These are phyloP conservation scores for Xenotilapia flavipinnis DNA, from an alignment of 2,113 vertebrate genomes.

Conservation along the genomic window DNA sequence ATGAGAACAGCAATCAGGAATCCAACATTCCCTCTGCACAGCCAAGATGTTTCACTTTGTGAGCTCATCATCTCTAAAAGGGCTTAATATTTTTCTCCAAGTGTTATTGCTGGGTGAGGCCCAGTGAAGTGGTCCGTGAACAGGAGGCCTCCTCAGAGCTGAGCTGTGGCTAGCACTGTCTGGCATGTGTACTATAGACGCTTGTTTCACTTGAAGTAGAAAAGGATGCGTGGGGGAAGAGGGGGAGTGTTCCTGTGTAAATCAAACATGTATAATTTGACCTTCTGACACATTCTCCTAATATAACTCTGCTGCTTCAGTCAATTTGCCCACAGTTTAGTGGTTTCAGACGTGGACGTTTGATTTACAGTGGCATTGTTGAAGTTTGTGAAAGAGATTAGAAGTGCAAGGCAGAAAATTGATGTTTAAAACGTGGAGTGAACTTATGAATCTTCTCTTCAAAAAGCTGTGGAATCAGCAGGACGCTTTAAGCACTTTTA, in stretches of 20 bases:
- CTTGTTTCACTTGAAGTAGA: background rate
- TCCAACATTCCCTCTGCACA: background rate
- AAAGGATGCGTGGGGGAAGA: background rate
- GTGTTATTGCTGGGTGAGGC: conserved; percentile 29
- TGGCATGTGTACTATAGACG: conserved; percentile 21
- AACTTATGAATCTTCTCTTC: background rate
- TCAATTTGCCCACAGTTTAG: conserved; percentile 1
- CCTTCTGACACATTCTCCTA: conserved; percentile 30
- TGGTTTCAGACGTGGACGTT: background rate
- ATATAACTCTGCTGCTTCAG: conserved; percentile 36
- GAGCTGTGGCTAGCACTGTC: conserved; percentile 53
- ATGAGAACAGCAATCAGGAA: background rate
- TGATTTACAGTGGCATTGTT: conserved; percentile 40
- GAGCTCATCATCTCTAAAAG: background rate
- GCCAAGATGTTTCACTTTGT: background rate
- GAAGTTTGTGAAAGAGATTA: background rate
- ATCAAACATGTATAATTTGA: conserved; percentile 47
- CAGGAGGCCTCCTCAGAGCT: conserved; percentile 31
- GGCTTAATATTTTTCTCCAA: background rate
- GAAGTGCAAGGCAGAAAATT: background rate
- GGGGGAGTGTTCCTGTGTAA: conserved; percentile 21
- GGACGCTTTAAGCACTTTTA: background rate
- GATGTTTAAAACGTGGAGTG: conserved; percentile 4
- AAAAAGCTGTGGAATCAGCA: conserved; percentile 4
- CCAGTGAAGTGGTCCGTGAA: conserved; percentile 44